These are phyloP conservation scores for Drosophila asahinai DNA, from an alignment of 1,140 invertebrate genomes.

Conservation along the genomic window DNA sequence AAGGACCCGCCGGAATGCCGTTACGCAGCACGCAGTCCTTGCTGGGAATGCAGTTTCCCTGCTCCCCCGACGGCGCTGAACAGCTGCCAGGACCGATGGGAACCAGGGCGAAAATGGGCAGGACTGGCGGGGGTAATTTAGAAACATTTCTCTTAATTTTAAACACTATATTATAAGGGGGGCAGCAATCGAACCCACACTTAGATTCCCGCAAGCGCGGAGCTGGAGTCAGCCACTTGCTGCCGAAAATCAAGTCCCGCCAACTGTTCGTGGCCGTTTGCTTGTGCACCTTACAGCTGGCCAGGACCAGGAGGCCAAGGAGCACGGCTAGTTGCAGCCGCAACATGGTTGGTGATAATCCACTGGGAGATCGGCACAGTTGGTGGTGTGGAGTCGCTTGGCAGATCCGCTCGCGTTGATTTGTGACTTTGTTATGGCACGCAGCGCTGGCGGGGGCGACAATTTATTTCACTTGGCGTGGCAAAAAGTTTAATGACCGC, in stretches of 20 bases:
- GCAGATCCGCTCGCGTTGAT: conserved; percentile 52
- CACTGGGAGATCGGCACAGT: conserved; percentile 9
- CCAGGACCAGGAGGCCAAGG: conserved; percentile 33
- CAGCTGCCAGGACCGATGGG: conserved; percentile 90
- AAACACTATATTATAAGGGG: not conserved
- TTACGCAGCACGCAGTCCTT: conserved; percentile 89
- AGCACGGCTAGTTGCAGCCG: conserved; percentile 15
- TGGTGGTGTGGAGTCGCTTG: not conserved
- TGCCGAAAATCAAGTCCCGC: conserved; percentile 75
- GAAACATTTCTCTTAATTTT: conserved; percentile 4
- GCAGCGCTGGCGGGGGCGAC: conserved; percentile 43
- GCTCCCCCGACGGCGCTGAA: conserved; percentile 89
- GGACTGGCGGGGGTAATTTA: conserved; percentile 86
- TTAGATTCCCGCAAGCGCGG: conserved; percentile 72
- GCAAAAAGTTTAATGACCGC: conserved; percentile 84
- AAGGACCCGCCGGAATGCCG: conserved; percentile 90
- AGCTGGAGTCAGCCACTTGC: conserved; percentile 61
- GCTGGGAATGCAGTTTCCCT: conserved; percentile 90
- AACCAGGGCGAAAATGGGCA: conserved; percentile 91
- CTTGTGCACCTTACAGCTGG: conserved; percentile 49
- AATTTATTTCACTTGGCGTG: conserved; percentile 65
- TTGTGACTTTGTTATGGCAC: conserved; percentile 45
- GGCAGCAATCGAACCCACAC: conserved; percentile 51
- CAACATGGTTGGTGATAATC: conserved; percentile 9
- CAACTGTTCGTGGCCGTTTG: conserved; percentile 57